A percentile compares a stretch with the other conserved stretches of the same genome.
Conservation (phyloP, 2,113 vertebrate genomes). For the Plectropomus leopardus region DNA sequence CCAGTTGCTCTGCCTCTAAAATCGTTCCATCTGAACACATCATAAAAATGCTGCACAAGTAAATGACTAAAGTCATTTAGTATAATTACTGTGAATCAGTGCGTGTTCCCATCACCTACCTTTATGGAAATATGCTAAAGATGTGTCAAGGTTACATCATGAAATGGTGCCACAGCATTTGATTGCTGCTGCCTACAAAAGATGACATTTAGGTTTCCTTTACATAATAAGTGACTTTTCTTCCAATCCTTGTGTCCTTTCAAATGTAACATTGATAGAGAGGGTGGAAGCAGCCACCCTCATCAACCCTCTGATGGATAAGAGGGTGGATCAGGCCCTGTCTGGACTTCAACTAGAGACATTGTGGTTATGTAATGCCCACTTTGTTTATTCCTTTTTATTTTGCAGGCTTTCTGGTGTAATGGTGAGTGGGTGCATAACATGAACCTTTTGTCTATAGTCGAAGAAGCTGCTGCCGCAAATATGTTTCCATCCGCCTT, state of each 20-base stretch:
- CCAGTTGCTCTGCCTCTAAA: background rate
- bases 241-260: background rate
- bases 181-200: background rate
- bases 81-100: background rate
- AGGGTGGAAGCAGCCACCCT: background rate
- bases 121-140: background rate
- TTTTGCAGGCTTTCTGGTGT: background rate
- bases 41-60: background rate
- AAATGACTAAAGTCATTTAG: background rate
- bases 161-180: background rate
- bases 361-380: background rate
- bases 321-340: background rate
- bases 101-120: background rate
- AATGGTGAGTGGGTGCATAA: background rate
- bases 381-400: background rate
- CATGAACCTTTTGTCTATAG: background rate
- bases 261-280: background rate
- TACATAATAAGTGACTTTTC: conserved; percentile 2
- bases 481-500: background rate
- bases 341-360: background rate
- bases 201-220: background rate
- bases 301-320: background rate
- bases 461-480: background rate
- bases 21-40: too few relatives aligned
- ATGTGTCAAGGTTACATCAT: background rate